Evolutionary conservation across 2,113 vertebrate species (phyloP).

Genomic region (Bos taurus): DNA sequence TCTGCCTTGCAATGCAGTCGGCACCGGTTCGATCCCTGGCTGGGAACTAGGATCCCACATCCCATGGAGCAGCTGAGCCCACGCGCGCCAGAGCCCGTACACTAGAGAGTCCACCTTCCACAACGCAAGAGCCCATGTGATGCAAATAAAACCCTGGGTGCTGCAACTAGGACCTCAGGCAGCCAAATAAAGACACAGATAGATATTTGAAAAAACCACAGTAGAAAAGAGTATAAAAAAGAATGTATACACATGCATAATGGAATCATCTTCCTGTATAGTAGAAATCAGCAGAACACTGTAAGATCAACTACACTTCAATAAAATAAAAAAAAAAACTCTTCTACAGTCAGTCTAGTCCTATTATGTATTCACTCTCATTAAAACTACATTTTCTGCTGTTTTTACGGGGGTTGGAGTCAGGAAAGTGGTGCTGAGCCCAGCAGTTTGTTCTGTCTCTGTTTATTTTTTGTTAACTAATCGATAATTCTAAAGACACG

Average conservation of each 20-base stretch:
- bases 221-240: background rate
- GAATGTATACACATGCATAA: accelerated
- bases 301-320: background rate
- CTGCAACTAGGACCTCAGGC: background rate
- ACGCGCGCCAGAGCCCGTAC: accelerated
- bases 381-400: background rate
- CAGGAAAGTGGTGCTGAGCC: background rate
- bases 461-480: background rate
- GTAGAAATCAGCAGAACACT: background rate
- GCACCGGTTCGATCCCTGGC: background rate
- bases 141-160: background rate
- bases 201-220: background rate
- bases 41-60: background rate
- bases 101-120: accelerated
- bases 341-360: background rate
- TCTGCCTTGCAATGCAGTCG: background rate
- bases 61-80: background rate
- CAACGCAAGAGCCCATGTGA: accelerated
- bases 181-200: background rate
- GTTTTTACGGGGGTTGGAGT: background rate
- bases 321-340: background rate
- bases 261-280: background rate
- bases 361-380: background rate
- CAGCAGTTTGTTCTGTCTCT: background rate
- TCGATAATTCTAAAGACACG: background rate